Conservation (phyloP, 2,113 vertebrate genomes). For the Sapajus apella region DNA sequence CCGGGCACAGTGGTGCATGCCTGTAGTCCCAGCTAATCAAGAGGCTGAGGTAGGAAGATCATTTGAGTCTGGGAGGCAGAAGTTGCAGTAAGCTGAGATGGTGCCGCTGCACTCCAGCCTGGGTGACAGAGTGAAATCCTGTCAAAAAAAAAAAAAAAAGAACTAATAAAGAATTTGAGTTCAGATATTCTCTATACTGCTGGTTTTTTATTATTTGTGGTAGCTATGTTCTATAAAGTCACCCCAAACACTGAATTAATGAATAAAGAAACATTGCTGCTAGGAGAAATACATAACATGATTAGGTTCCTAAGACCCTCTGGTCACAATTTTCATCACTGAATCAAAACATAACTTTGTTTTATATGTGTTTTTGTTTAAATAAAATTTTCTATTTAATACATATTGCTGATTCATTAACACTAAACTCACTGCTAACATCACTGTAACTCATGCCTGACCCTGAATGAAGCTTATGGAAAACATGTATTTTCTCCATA, state of each 20-base stretch:
- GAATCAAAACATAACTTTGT: not conserved
- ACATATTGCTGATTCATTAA: not conserved
- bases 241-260: not conserved
- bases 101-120: too few relatives aligned
- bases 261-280: not conserved
- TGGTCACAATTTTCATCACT: not conserved
- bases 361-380: not conserved
- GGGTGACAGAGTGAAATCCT: too few relatives aligned
- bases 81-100: too few relatives aligned
- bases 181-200: not conserved
- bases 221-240: not conserved
- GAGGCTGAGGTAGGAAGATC: too few relatives aligned
- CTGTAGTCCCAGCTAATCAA: too few relatives aligned
- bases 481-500: not conserved
- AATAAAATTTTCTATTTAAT: not conserved
- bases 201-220: not conserved
- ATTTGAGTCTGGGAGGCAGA: too few relatives aligned
- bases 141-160: too few relatives aligned
- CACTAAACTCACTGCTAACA: not conserved
- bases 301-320: not conserved
- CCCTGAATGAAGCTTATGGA: not conserved
- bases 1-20: too few relatives aligned
- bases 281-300: not conserved
- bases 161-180: not conserved
- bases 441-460: not conserved